Evolutionary conservation across 2,113 vertebrate genomes (phyloP), one percentile per base, ranked within the genome.

Genomic region (Cinclus mexicanus): DNA sequence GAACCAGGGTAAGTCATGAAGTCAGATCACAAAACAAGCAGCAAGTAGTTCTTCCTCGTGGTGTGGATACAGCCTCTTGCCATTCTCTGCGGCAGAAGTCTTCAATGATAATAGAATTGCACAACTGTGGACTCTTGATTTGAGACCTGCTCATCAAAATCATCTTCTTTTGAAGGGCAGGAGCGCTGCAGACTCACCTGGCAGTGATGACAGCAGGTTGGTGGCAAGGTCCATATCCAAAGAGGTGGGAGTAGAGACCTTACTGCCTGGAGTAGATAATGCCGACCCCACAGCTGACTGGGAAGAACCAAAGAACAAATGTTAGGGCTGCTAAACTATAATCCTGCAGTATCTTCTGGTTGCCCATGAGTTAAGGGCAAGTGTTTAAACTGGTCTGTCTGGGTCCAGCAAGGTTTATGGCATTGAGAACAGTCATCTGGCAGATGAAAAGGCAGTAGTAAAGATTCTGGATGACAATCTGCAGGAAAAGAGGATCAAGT

Each of bases 61-160:
- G 22, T 17, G 31, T 52, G 44, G 41, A 3, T 42, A 13, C 7
- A 69, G 12, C 23, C 53, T 90, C 63, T 72, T 68, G 42, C 76
- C 2, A 0, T 80, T 76, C 44, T 60, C 18, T 46, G n/a, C n/a
- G 31, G 44, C 24, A 23, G 33, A 76, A 61, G 24, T 65, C 44
- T 74, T 90, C 6, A 31, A 7, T 60, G 19, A 23, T 64, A 37
- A 64, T 37, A 25, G 26, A 60, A 76, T 9, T 49, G 11, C 1
- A 3, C 26, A 25, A 21, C 80, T 71, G 28, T 1, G 0, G n/a
- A 22, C 49, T 39, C 60, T 37, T 0, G 1, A 26, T n/a, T 24
- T 35, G 33, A 60, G 44, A 61, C 47, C n/a, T 77, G 31, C 64
- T 89, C 14, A 16, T 49, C 37, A 82, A 85, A 83, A 18, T 1